Evolutionary conservation across 2,113 vertebrate genomes (phyloP).

Genomic region (Limnothrissa miodon): DNA sequence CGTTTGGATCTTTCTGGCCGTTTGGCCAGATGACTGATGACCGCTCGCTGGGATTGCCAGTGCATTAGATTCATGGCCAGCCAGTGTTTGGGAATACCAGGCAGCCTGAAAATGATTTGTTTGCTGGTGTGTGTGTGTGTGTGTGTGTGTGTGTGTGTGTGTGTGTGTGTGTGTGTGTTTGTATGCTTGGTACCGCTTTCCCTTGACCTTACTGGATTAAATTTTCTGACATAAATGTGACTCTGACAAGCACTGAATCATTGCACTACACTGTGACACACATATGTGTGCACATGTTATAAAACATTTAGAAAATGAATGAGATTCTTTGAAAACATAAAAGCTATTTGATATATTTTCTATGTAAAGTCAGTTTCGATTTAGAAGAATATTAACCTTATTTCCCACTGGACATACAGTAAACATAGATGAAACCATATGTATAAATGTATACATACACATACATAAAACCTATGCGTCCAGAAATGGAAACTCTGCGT

Average conservation of each 20-base stretch:
- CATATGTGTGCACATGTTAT: neutral
- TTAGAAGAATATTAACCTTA: no score
- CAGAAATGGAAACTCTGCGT: neutral
- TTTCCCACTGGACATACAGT: no score
- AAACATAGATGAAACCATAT: no score
- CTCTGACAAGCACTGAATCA: neutral
- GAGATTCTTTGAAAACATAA: no score
- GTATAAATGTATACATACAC: no score
- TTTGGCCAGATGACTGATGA: conserved; percentile 11
- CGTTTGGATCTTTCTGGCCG: neutral
- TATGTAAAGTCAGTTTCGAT: no score
- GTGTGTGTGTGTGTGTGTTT: neutral
- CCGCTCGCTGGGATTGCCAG: conserved; percentile 41
- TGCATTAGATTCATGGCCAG: conserved; percentile 46
- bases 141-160: neutral
- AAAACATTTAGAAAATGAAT: neutral
- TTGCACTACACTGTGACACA: neutral
- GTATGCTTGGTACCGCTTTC: neutral
- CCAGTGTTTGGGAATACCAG: conserved; percentile 32
- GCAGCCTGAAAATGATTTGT: conserved; percentile 46
- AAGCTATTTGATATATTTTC: no score
- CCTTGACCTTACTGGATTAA: conserved; percentile 1
- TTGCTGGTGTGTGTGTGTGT: conserved; percentile 16
- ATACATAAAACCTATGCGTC: no score
- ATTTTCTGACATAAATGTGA: neutral